Evolutionary conservation across 2,113 vertebrate genomes (phyloP).

Genomic region (Camelus dromedarius): DNA sequence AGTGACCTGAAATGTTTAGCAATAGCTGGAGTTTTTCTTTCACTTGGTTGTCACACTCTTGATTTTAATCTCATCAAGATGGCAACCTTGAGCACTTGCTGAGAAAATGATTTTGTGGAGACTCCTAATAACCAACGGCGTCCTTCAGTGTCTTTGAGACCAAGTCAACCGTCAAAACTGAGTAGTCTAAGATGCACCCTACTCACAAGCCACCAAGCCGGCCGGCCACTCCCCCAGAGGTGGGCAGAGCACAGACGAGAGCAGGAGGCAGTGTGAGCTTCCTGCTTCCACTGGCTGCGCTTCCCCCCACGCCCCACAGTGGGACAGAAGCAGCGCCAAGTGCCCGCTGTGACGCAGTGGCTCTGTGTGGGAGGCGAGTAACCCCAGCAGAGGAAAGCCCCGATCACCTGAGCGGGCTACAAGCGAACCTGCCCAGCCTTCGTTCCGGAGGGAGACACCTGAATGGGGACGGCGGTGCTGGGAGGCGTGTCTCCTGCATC

Average conservation of each 20-base stretch:
- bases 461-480: too few relatives aligned
- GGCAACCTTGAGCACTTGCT: background rate
- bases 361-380: background rate
- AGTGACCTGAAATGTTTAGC: background rate
- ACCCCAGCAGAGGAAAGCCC: background rate
- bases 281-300: background rate
- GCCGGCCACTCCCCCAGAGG: background rate
- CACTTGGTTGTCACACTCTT: background rate
- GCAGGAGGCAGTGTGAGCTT: background rate
- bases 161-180: background rate
- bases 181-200: background rate
- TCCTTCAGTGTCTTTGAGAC: background rate
- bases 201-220: background rate
- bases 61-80: background rate
- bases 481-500: too few relatives aligned
- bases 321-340: background rate
- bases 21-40: constrained; percentile 10
- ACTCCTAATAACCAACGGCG: background rate
- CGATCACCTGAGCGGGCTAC: too few relatives aligned
- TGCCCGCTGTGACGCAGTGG: background rate
- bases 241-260: background rate
- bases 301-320: background rate
- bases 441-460: background rate
- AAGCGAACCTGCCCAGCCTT: background rate
- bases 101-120: background rate